Conservation (phyloP, 2,113 vertebrate species). For the Fregetta grallaria region DNA sequence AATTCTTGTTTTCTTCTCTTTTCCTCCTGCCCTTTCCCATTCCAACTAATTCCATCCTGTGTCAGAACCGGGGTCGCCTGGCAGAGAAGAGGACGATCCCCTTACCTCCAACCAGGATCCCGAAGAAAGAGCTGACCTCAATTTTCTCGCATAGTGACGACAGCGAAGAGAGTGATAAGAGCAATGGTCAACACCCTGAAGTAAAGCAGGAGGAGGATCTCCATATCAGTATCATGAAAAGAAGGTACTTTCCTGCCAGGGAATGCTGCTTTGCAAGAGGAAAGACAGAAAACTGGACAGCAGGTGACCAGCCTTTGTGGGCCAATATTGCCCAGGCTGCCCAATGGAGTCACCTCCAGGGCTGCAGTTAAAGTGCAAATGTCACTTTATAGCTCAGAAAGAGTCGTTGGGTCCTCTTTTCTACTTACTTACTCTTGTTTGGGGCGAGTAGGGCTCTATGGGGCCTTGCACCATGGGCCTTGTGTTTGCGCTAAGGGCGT, state of each 20-base stretch:
- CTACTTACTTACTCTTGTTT: rapidly evolving
- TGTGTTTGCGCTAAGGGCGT: neutral
- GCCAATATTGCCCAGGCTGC: neutral
- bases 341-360: neutral
- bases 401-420: neutral
- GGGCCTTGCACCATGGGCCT: too few species aligned
- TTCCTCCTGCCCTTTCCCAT: neutral
- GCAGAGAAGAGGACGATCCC: constrained; percentile 95
- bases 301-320: neutral
- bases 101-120: constrained; percentile 83
- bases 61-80: constrained; percentile 94
- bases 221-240: constrained; percentile 94
- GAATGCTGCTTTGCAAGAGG: neutral
- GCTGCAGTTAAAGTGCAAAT: neutral
- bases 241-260: constrained; percentile 78
- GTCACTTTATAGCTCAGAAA: neutral
- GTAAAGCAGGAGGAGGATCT: constrained; percentile 92
- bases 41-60: neutral
- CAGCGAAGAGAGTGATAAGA: constrained; percentile 84
- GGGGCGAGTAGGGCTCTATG: neutral
- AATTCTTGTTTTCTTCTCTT: neutral
- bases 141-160: constrained; percentile 86
- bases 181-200: constrained; percentile 82
- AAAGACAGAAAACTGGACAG: neutral
- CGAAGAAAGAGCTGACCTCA: constrained; percentile 89